Evolutionary conservation across 1,140 invertebrate species (phyloP), one percentile per base, ranked within the genome.

Genomic region (Drosophila persimilis): DNA sequence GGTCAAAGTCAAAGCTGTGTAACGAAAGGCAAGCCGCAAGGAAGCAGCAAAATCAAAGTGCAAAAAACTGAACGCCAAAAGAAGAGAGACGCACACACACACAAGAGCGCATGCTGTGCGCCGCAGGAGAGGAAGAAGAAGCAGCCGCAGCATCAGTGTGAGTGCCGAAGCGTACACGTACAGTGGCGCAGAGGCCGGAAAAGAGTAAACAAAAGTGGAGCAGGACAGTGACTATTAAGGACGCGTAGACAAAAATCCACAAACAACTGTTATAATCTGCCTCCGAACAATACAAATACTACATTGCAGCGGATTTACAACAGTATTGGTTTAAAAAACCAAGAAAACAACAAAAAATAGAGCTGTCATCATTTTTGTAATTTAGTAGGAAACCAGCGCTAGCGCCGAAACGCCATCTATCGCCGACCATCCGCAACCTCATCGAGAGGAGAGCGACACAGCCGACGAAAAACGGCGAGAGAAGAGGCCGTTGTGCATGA

Each of bases 51-150:
- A 55, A 73, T 73, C 70, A 73, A 73, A 62, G 58, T 63, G 58
- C 69, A 63, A 70, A 13, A 20, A 64, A 51, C 44, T 55, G 50
- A 73, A 71, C 48, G 44, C 53, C 58, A 72, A 60, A 70, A 43
- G 41, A 22, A 45, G 35, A 70, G 66, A 70, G 77, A 60, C 55
- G 17, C 60, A 53, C 26, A 60, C 48, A 75, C 47, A 63, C 53
- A 47, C 64, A 53, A 69, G 64, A 84, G 80, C 73, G 76, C 63
- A 80, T 73, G 80, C 80, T 69, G 80, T 64, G 76, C 61, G 80
- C 58, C 71, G 77, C 54, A 50, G 67, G 54, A 63, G 66, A 47
- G 55, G 50, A 57, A 76, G 48, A 58, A 77, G 54, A 35, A 47
- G 64, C 41, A 50, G 31, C 48, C 31, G 9, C 43, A 24, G 54